A percentile compares a stretch with the other conserved stretches of the same genome.
phyloP scores from a whole-genome alignment of 2,888 invertebrate species.

The Marasmarcha lunaedactyla region DNA sequence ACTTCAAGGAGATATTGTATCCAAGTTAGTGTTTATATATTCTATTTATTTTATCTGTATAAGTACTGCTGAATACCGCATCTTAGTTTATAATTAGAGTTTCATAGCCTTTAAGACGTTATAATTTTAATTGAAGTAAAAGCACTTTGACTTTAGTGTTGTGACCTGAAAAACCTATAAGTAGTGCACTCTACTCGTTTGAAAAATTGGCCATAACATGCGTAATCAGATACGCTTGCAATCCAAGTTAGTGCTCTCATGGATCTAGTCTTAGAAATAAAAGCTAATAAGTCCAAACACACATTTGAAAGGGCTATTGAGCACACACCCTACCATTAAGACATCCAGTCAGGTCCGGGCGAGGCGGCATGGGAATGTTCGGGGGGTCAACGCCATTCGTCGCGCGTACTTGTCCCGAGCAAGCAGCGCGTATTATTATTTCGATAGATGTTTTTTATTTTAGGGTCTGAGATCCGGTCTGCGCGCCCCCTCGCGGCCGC shows the following conservation, averaged over 20 bases:
- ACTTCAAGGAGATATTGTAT: no score
- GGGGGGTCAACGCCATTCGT: conserved; percentile 67
- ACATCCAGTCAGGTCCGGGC: conserved; percentile 52
- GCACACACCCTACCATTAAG: conserved; percentile 47
- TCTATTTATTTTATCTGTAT: no score
- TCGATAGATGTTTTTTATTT: conserved; percentile 68
- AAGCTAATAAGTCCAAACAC: conserved; percentile 59
- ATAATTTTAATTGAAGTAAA: no score
- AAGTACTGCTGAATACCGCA: no score
- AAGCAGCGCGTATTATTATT: conserved; percentile 66
- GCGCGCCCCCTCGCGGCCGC: conserved; percentile 54
- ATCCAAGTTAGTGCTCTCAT: conserved; percentile 28
- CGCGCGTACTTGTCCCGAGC: conserved; percentile 62
- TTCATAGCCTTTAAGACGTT: no score
- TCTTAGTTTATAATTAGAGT: no score
- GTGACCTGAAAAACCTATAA: no score
- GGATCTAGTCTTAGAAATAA: conserved; percentile 56
- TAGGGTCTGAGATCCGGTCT: conserved; percentile 67
- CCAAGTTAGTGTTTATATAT: no score
- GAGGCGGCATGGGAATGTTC: conserved; percentile 59
- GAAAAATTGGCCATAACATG: no score
- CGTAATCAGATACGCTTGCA: conserved; percentile 10
- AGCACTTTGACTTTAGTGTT: no score
- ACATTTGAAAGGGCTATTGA: conserved; percentile 55
- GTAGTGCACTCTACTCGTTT: no score